Conservation (phyloP, 2,797 vertebrate genomes). For the Anisognathus igniventris region DNA sequence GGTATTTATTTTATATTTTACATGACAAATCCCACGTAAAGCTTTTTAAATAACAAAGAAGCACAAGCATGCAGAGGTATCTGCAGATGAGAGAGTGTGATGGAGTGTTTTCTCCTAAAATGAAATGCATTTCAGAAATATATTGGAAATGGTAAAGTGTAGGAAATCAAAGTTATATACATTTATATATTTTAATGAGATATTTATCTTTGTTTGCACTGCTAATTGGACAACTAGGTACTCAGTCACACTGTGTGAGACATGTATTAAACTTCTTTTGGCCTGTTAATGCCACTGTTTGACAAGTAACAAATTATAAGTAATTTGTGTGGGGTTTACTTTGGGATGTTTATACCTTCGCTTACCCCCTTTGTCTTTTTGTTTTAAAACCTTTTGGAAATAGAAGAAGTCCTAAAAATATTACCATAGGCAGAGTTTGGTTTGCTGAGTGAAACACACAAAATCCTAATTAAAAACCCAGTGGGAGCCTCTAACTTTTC, state of each 20-base stretch:
- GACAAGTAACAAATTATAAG: background rate
- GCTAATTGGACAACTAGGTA: background rate
- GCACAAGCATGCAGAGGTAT: background rate
- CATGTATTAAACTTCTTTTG: background rate
- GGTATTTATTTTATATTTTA: slow-evolving; percentile 30
- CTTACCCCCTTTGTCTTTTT: background rate
- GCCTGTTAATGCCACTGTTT: background rate
- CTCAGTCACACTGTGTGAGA: background rate
- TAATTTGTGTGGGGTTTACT: background rate
- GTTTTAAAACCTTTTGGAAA: background rate
- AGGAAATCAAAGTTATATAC: background rate
- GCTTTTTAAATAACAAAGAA: background rate
- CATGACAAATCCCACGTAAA: background rate
- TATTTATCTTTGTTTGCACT: background rate
- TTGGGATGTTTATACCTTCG: background rate
- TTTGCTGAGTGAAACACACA: background rate
- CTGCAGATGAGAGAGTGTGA: background rate
- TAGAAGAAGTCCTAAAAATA: background rate
- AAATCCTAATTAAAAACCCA: background rate
- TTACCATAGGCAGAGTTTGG: background rate
- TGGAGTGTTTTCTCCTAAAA: background rate
- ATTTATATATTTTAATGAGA: background rate
- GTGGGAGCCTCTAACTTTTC: background rate
- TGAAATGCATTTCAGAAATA: background rate
- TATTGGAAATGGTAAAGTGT: background rate